Conservation (phyloP, 1,140 invertebrate genomes). For the Homarus americanus region DNA sequence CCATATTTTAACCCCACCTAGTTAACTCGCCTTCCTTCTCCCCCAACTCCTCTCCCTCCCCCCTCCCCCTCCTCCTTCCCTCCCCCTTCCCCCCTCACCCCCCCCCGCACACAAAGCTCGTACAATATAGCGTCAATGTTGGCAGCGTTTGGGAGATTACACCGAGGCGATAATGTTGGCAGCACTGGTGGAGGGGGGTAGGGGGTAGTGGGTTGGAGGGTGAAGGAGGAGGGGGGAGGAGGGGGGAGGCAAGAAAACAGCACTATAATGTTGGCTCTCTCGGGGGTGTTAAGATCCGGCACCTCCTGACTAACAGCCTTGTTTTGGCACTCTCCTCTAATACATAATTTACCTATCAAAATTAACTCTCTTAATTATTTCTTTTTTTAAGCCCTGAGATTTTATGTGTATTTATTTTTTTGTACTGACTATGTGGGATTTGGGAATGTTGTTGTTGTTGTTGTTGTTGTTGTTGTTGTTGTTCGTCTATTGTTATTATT, state of each 20-base stretch:
- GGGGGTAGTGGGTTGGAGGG: too few relatives aligned
- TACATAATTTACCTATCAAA: not conserved
- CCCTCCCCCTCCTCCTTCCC: not conserved
- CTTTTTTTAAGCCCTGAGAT: not conserved
- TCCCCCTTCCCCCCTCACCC: not conserved
- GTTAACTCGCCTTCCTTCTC: not conserved
- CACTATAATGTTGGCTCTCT: not conserved
- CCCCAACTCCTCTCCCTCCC: too few relatives aligned
- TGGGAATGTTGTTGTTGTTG: too few relatives aligned
- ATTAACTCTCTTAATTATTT: constrained; percentile 6
- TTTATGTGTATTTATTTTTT: too few relatives aligned
- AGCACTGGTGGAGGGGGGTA: too few relatives aligned
- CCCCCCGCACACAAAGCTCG: not conserved
- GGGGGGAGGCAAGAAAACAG: not conserved
- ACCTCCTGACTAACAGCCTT: not conserved
- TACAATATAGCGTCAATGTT: not conserved
- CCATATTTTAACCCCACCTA: too few relatives aligned
- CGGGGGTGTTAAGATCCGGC: not conserved
- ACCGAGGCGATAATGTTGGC: not conserved
- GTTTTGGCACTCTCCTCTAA: not conserved
- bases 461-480: too few relatives aligned
- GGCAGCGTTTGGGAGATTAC: not conserved
- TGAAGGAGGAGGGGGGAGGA: too few relatives aligned
- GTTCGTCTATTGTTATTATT: too few relatives aligned
- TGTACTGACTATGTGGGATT: too few relatives aligned